phyloP scores from a whole-genome alignment of 2,888 invertebrate species.

The Dione juno region DNA sequence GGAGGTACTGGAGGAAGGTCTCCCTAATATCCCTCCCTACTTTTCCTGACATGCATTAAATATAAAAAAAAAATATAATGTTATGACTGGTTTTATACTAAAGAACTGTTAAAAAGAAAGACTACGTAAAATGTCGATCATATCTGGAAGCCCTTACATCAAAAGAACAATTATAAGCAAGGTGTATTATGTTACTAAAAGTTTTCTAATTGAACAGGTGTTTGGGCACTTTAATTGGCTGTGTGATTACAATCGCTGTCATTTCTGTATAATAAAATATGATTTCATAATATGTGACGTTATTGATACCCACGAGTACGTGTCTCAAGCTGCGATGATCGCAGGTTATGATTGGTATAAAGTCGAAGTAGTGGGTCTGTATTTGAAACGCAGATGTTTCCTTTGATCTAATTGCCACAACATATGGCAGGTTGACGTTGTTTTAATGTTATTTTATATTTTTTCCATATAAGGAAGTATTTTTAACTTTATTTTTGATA shows the following conservation, averaged over 20 bases:
- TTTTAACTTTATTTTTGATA: too few relatives aligned
- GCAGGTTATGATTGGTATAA: not conserved
- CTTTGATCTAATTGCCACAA: not conserved
- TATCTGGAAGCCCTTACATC: not conserved
- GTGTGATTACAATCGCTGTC: conserved; percentile 7
- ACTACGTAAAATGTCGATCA: conserved; percentile 1
- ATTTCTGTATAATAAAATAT: conserved; percentile 1
- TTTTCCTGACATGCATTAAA: too few relatives aligned
- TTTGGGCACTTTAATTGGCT: conserved; percentile 2
- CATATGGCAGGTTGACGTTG: too few relatives aligned
- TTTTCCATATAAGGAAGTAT: too few relatives aligned
- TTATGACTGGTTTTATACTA: not conserved
- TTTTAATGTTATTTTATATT: too few relatives aligned
- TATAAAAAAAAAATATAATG: not conserved
- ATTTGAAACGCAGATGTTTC: not conserved
- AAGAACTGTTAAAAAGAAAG: conserved; percentile 6
- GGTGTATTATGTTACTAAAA: conserved; percentile 1
- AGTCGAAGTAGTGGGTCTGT: not conserved
- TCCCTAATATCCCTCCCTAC: too few relatives aligned
- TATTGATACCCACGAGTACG: too few relatives aligned
- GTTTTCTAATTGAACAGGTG: conserved; percentile 20
- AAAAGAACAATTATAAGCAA: conserved; percentile 14
- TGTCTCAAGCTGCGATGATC: not conserved
- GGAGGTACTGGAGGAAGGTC: too few relatives aligned
- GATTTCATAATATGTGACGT: conserved; percentile 4